A percentile compares a stretch with the other conserved stretches of the same genome.
phyloP scores from a whole-genome alignment of 2,113 vertebrate species.

The Macrotus californicus region DNA sequence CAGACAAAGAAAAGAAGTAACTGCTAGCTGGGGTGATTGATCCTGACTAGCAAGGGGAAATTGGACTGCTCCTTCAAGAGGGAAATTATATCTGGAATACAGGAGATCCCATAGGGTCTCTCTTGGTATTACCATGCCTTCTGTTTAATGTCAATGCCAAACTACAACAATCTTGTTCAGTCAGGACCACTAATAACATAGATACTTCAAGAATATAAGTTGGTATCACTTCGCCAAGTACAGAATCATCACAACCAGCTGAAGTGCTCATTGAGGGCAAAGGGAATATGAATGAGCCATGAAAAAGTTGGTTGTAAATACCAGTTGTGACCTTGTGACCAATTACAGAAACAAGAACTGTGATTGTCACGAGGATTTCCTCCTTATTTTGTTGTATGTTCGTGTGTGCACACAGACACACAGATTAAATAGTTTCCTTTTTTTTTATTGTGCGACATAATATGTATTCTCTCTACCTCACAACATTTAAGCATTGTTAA shows the following conservation, averaged over 20 bases:
- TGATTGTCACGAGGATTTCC: not conserved
- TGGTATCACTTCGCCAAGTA: not conserved
- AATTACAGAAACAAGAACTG: not conserved
- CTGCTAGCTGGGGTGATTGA: not conserved
- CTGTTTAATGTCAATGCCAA: not conserved
- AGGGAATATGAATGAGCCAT: not conserved
- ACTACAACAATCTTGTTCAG: not conserved
- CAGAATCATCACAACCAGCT: not conserved
- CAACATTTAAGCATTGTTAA: not conserved
- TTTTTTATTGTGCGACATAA: not conserved
- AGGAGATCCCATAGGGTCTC: not conserved
- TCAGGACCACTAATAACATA: not conserved
- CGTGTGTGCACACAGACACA: not conserved
- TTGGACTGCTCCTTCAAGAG: not conserved
- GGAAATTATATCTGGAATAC: not conserved
- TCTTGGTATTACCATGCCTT: not conserved
- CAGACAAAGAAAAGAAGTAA: not conserved
- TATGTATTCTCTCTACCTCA: not conserved
- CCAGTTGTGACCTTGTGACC: not conserved
- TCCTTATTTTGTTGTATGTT: not conserved
- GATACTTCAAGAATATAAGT: not conserved
- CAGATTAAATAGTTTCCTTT: not conserved
- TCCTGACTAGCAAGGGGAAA: not conserved
- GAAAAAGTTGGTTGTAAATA: not conserved
- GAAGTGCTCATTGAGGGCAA: not conserved